Conservation (phyloP, 2,888 invertebrate species). For the Adelognathus sp. region DNA sequence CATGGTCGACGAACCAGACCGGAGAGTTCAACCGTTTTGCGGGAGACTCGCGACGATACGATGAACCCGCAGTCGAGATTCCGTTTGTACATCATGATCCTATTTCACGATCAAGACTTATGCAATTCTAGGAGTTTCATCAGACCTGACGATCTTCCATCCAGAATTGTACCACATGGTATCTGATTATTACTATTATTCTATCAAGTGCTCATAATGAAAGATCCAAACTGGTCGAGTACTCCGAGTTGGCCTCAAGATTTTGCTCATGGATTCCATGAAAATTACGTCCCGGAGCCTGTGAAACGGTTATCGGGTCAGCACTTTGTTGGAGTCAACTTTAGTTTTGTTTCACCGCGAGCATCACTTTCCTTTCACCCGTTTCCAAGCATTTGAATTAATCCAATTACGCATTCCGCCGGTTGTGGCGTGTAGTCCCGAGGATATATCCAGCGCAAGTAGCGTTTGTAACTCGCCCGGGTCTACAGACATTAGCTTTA, state of each 20-base stretch:
- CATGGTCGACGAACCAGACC: conserved; percentile 37
- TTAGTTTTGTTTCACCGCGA: conserved; percentile 19
- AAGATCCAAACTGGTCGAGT: neutral
- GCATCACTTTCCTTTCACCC: neutral
- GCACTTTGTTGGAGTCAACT: conserved; percentile 11
- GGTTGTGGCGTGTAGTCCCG: neutral
- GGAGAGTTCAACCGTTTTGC: conserved; percentile 39
- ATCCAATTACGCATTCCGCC: conserved; percentile 75
- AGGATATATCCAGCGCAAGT: conserved; percentile 35
- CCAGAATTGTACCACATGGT: neutral
- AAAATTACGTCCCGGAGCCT: conserved; percentile 1
- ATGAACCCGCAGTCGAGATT: conserved; percentile 14
- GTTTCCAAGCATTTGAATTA: conserved; percentile 71
- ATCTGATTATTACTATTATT: neutral
- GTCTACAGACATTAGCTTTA: conserved; percentile 67
- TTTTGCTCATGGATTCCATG: conserved; percentile 5
- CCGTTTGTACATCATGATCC: conserved; percentile 12
- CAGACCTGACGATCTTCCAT: neutral
- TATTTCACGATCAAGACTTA: conserved; percentile 15
- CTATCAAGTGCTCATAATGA: neutral
- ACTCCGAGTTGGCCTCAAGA: neutral
- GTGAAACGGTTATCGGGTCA: conserved; percentile 1
- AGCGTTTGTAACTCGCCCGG: conserved; percentile 57
- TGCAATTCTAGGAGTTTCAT: neutral
- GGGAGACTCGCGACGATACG: conserved; percentile 24